Base-by-base conservation (phyloP, 2,797 vertebrate genomes). In the Clarias fuscus region DNA sequence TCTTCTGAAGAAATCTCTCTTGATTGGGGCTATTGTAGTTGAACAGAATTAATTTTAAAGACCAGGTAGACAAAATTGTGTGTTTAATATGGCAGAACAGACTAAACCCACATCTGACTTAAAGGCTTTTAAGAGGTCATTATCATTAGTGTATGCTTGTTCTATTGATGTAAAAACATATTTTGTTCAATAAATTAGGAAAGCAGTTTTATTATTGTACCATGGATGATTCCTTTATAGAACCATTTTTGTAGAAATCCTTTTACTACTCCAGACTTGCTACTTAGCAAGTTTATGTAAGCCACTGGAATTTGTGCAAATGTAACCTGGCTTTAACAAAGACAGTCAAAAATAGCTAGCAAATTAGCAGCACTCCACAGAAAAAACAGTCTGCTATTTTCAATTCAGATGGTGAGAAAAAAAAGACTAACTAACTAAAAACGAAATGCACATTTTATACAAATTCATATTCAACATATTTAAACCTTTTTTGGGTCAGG, bases 111-210 rank as follows among this genome's bases (percentile, higher is more conserved):
- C 43, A 81, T 65, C 15, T 24, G 58, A 62, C 33, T 43, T 3
- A 7, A 80, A 43, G 64, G n/a, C 68, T 68, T 56, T 68, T 67
- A 53, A 68, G 18, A 33, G 64, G 24, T 56, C 43, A 68, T 48
- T 81, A 67, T 40, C 40, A 30, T 67, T 82, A 82, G 67, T 68
- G n/a, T 8, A 68, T 56, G 30, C 15, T 22, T 82, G 27, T 82
- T 67, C n/a, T 27, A 43, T 40, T 43, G 7, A 64, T 80, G 59
- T 67, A 72, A 58, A 53, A n/a, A 27, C 3, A 2, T 48, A 20
- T 58, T 30, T 17, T 8, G 5, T 56, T 56, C 30, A 82, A 20
- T 30, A 53, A 68, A 24, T 33, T 24, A 65, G n/a, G 14, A 48
- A 68, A 7, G 17, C 17, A 68, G 18, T 20, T 53, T 82, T 68